Base-by-base conservation (phyloP, 2,797 vertebrate species). In the Mormyrops attenuatus region DNA sequence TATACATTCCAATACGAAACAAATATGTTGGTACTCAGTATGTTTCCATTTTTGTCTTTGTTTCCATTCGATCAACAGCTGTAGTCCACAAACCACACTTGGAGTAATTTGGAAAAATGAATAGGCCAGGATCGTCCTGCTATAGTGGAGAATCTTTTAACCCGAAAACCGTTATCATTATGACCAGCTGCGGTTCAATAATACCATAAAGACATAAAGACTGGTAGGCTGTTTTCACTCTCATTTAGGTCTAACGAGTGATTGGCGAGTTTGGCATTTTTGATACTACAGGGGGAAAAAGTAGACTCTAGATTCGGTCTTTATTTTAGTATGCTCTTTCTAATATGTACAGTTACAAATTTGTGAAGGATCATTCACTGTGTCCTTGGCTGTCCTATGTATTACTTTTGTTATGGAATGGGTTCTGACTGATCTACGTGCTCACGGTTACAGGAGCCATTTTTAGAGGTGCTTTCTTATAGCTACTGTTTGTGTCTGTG, bases 351-450 rank as follows among this genome's bases (percentile, higher is more conserved):
- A 80, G 15, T 44, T 82, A 82, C 77, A 82, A 15, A 82, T 82
- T 17, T 82, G 77, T 20, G 20, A 41, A 44, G 38, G 73, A n/a
- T 41, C 17, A 7, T 44, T 80, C 17, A n/a, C 34, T 44, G 73
- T 80, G 73, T 41, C 73, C 38, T 80, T 47, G 77, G 77, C 77
- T 82, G 77, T 82, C 77, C 77, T 82, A n/a, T 82, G 77, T 47
- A n/a, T 47, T 47, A 82, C 77, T n/a, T 47, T 41, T 47, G 38
- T 47, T 82, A 41, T n/a, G 41, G 77, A 82, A 44, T 82, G 41
- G 41, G 20, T 44, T 80, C 34, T 82, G 77, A 47, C 38, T 82
- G 77, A 47, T 82, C 20, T n/a, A 47, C n/a, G 41, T 11, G 17
- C 77, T 47, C 77, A 47, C 20, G 41, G 77, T 82, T 82, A 82